phyloP scores from a whole-genome alignment of 37 sponge, comb jelly and placozoan genomes.

The Oopsacas minuta region DNA sequence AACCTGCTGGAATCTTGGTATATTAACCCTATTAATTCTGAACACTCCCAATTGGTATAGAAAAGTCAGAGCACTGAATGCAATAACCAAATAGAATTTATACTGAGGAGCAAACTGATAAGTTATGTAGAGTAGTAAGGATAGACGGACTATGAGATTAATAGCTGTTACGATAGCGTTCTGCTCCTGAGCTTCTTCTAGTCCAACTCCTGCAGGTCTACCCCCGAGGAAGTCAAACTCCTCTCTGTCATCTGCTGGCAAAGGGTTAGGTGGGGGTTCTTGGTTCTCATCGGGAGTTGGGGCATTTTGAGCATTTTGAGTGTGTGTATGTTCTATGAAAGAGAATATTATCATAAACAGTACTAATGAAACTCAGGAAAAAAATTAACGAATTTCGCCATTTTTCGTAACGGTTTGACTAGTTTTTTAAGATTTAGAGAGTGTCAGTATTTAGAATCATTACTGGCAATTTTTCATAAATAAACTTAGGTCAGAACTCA shows the following conservation, averaged over 20 bases:
- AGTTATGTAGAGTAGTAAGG: background rate
- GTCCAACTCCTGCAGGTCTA: background rate
- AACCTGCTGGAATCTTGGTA: background rate
- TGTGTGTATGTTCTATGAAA: too few species aligned
- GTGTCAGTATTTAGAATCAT: too few species aligned
- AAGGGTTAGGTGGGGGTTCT: background rate
- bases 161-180: background rate
- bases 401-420: too few species aligned
- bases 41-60: background rate
- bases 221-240: background rate
- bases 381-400: too few species aligned
- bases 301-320: too few species aligned
- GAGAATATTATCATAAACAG: too few species aligned
- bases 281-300: background rate
- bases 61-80: background rate
- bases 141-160: background rate
- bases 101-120: background rate
- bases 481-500: too few species aligned
- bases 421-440: too few species aligned
- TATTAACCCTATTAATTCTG: background rate
- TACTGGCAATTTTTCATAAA: too few species aligned
- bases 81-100: background rate
- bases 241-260: background rate
- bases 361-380: too few species aligned
- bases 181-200: constrained; percentile 9